Evolutionary conservation across 2,888 invertebrate genomes (phyloP), one percentile per base, ranked within the genome.

Genomic region (Drosophila villosipedis): DNA sequence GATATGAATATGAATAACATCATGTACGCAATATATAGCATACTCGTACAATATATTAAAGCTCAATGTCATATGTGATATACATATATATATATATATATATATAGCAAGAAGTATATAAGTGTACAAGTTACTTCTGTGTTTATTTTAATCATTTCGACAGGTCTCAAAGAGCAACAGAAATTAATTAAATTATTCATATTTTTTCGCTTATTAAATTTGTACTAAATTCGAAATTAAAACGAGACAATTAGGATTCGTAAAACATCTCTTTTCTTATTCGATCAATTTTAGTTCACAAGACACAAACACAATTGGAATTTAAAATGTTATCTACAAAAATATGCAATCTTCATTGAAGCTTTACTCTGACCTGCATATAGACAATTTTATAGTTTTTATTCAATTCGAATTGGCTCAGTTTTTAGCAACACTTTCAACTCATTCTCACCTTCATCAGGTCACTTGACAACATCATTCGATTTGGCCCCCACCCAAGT

Each of bases 41-140:
- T 76, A 75, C 62, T 68, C 64, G 66, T 78, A 71, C 50, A 66
- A 53, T 60, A 59, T 52, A 39, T 57, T 63, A 72, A 73, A 80
- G 64, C 68, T 80, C 66, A 68, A 74, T 79, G 76, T 76, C 77
- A 87, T 82, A 83, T 84, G 68, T 76, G 76, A 82, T 75, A 81
- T 80, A 73, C 82, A 84, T 74, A 73, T 79, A 80, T 79, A 80
- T 58, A 84, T 74, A 73, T 79, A 80, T 76, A 80, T 62, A 69
- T 54, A 49, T 78, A 75, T 61, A 78, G 59, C 60, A 76, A 80
- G 58, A 67, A 47, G 41, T 72, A 49, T 68, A 72, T 71, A 80
- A 57, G 63, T 76, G 80, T 79, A 54, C 59, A 73, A 66, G 60
- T 53, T 79, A 68, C 66, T 76, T 66, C 52, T 78, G 55, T 79